phyloP scores from a whole-genome alignment of 2,113 vertebrate genomes.

The Herpetotheres cachinnans region DNA sequence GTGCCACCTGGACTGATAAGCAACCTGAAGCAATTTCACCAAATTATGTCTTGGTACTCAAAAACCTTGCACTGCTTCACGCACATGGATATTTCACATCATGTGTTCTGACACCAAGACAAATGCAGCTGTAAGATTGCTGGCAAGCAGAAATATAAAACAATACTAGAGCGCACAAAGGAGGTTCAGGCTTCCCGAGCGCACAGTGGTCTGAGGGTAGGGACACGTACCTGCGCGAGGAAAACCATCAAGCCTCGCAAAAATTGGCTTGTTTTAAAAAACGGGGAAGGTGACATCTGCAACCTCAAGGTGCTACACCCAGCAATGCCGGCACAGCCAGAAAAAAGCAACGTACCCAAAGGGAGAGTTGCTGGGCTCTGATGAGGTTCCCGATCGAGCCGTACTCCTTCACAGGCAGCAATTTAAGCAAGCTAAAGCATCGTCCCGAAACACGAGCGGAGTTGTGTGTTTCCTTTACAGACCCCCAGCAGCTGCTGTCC shows the following conservation, averaged over 20 bases:
- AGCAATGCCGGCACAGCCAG: no score
- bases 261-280: not conserved
- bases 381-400: not conserved
- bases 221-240: accelerated
- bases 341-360: not conserved
- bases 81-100: accelerated
- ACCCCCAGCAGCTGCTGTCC: not conserved
- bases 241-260: not conserved
- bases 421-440: not conserved
- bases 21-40: not conserved
- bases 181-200: not conserved
- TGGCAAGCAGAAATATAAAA: not conserved
- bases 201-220: not conserved
- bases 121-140: not conserved
- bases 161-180: not conserved
- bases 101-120: not conserved
- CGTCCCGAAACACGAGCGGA: accelerated
- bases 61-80: not conserved
- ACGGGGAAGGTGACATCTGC: not conserved
- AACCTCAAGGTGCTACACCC: not conserved
- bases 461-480: not conserved
- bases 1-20: not conserved
- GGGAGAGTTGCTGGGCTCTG: not conserved
- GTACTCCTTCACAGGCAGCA: no score
- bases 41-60: not conserved